Evolutionary conservation across 2,888 invertebrate genomes (phyloP).

Genomic region (Lottia gigantea): DNA sequence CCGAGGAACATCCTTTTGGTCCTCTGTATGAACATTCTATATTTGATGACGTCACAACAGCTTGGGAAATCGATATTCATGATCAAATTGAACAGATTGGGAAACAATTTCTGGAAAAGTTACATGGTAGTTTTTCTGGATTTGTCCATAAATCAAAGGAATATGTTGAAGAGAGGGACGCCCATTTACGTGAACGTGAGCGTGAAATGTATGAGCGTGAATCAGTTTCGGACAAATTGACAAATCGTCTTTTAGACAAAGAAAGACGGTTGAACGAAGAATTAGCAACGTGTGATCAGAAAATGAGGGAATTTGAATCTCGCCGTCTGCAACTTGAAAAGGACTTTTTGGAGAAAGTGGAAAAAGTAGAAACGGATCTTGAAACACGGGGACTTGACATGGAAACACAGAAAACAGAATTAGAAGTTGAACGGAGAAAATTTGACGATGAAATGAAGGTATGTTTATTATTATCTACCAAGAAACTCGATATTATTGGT

Average conservation of each 20-base stretch:
- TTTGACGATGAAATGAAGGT: constrained; percentile 58
- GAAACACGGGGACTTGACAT: constrained; percentile 36
- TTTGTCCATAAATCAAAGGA: constrained; percentile 57
- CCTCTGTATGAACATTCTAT: constrained; percentile 54
- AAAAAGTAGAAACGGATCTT: constrained; percentile 37
- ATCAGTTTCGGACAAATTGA: constrained; percentile 45
- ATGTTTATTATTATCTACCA: constrained; percentile 8
- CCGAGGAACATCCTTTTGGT: constrained; percentile 43
- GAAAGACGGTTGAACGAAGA: constrained; percentile 46
- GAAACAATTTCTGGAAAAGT: constrained; percentile 51
- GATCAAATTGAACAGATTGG: constrained; percentile 62
- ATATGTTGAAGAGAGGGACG: constrained; percentile 55
- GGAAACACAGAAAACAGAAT: constrained; percentile 35
- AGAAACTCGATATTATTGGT: no score
- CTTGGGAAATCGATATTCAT: constrained; percentile 61
- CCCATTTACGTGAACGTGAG: constrained; percentile 52
- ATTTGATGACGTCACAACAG: constrained; percentile 57
- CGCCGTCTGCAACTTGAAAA: constrained; percentile 46
- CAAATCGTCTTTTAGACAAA: constrained; percentile 47
- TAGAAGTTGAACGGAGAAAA: constrained; percentile 47
- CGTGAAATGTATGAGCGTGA: constrained; percentile 44
- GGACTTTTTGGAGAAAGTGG: constrained; percentile 39
- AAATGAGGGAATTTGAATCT: constrained; percentile 46
- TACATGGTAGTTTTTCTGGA: constrained; percentile 55
- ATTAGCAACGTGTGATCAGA: constrained; percentile 42